A percentile compares a stretch with the other conserved stretches of the same genome.
These are phyloP conservation scores for Drosophila ambigua DNA, from an alignment of 1,140 invertebrate species.

Conservation along the genomic window DNA sequence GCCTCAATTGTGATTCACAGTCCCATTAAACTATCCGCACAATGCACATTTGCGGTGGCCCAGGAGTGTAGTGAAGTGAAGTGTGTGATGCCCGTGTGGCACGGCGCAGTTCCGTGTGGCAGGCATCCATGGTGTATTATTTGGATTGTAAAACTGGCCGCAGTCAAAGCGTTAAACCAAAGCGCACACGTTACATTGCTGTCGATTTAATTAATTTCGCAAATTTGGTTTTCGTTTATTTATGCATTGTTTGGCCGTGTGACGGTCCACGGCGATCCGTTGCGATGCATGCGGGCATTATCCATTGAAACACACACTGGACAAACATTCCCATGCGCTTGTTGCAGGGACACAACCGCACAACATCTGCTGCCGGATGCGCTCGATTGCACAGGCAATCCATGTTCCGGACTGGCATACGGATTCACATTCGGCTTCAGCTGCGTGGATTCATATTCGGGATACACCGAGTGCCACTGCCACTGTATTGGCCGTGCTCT, in stretches of 20 bases:
- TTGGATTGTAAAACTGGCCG: constrained; percentile 45
- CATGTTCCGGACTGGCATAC: constrained; percentile 5
- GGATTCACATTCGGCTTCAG: constrained; percentile 14
- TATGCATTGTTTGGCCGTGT: constrained; percentile 47
- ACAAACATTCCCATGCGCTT: constrained; percentile 54
- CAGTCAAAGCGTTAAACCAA: constrained; percentile 61
- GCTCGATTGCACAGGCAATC: constrained; percentile 58
- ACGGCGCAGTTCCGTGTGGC: constrained; percentile 1
- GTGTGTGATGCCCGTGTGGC: constrained; percentile 9
- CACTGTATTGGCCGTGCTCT: constrained; percentile 26
- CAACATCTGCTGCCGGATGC: constrained; percentile 70
- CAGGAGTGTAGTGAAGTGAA: neutral
- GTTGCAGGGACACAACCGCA: constrained; percentile 68
- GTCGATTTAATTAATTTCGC: constrained; percentile 79
- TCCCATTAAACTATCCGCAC: constrained; percentile 32
- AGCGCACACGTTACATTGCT: constrained; percentile 63
- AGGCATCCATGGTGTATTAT: constrained; percentile 21
- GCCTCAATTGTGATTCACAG: constrained; percentile 38
- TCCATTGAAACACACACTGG: constrained; percentile 13
- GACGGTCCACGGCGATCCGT: neutral
- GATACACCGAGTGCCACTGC: constrained; percentile 9
- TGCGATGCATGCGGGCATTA: constrained; percentile 18
- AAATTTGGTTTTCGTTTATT: constrained; percentile 72
- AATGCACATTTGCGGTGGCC: constrained; percentile 32
- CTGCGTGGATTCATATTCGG: neutral